Conservation (phyloP, 2,113 vertebrate genomes). For the Vanacampus margaritifer region DNA sequence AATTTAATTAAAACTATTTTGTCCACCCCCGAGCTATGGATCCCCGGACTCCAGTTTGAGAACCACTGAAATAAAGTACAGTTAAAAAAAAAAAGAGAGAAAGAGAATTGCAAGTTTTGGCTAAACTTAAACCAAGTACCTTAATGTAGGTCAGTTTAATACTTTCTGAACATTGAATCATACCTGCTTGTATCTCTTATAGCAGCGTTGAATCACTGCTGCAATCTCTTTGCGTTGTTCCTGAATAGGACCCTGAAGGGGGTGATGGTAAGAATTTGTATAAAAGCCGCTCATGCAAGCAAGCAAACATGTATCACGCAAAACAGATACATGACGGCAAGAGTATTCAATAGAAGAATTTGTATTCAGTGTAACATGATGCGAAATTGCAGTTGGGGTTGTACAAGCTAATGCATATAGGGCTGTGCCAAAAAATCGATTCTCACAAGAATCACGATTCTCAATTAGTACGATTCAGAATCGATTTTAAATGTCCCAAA, state of each 20-base stretch:
- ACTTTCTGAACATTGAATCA: slow-evolving; percentile 22
- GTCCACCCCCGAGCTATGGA: too few species aligned
- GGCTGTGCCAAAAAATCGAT: too few species aligned
- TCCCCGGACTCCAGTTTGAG: too few species aligned
- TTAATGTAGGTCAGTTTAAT: background rate
- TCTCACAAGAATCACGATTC: too few species aligned
- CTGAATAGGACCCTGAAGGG: slow-evolving; percentile 84
- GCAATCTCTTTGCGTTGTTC: slow-evolving; percentile 94
- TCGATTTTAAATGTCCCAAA: too few species aligned
- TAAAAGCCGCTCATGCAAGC: slow-evolving; percentile 5
- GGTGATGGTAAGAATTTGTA: slow-evolving; percentile 6
- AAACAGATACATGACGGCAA: slow-evolving; percentile 1
- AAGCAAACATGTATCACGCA: background rate
- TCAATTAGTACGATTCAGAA: too few species aligned
- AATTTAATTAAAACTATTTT: too few species aligned
- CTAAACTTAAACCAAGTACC: background rate
- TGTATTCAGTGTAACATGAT: slow-evolving; percentile 38
- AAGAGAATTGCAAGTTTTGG: too few species aligned
- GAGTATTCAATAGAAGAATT: background rate
- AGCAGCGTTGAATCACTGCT: slow-evolving; percentile 94
- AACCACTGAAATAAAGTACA: too few species aligned
- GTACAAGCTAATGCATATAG: slow-evolving; percentile 26
- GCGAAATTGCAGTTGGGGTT: slow-evolving; percentile 69
- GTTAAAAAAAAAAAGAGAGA: too few species aligned
- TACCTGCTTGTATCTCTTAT: slow-evolving; percentile 98